These are phyloP conservation scores for Ochropleura plecta DNA, from an alignment of 2,888 invertebrate genomes.

Conservation along the genomic window DNA sequence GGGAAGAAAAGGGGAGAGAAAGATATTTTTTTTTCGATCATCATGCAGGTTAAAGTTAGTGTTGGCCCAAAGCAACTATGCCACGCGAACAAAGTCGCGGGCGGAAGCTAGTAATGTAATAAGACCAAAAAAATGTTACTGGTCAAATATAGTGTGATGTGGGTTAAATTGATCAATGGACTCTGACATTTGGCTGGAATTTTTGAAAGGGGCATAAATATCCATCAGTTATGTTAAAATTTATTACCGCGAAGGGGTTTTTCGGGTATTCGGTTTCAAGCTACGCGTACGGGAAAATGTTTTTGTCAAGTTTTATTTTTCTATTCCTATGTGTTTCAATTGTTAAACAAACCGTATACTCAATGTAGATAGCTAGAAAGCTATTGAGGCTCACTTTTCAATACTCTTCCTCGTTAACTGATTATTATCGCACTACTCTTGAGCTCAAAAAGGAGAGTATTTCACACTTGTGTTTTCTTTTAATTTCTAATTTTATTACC, in stretches of 20 bases:
- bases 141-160: slow-evolving; percentile 11
- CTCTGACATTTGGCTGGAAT: neutral
- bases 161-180: slow-evolving; percentile 9
- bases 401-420: neutral
- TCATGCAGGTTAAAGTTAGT: too few relatives aligned
- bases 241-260: neutral
- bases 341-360: neutral
- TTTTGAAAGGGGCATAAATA: slow-evolving; percentile 7
- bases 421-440: neutral
- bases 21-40: too few relatives aligned
- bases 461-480: neutral
- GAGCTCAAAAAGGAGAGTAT: neutral
- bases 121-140: neutral
- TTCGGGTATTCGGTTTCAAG: slow-evolving; percentile 1
- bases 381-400: neutral
- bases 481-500: neutral
- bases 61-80: too few relatives aligned
- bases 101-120: too few relatives aligned
- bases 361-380: neutral
- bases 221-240: neutral
- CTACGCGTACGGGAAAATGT: neutral
- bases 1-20: too few relatives aligned
- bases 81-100: too few relatives aligned
- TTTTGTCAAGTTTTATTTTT: neutral
- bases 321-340: neutral